phyloP scores from a whole-genome alignment of 1,140 invertebrate species.

The Papilio polytes region DNA sequence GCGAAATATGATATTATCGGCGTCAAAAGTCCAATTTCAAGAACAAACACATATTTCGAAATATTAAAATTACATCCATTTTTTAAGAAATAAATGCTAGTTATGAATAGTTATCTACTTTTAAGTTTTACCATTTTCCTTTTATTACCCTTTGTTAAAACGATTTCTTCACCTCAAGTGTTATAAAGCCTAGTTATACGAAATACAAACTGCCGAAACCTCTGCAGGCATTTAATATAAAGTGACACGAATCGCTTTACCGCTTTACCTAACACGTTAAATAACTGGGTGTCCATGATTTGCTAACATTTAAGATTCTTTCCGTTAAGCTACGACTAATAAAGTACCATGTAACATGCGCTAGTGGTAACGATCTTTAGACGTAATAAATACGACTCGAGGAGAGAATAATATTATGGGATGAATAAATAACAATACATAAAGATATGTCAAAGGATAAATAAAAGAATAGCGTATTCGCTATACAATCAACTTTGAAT shows the following conservation, averaged over 20 bases:
- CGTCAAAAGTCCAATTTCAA: too few species aligned
- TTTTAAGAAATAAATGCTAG: neutral
- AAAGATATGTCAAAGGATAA: neutral
- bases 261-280: slow-evolving; percentile 27
- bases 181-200: neutral
- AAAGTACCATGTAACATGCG: neutral
- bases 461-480: neutral
- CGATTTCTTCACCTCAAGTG: neutral
- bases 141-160: neutral
- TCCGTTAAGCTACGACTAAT: neutral
- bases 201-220: slow-evolving; percentile 31
- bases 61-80: too few species aligned
- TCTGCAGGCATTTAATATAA: slow-evolving; percentile 29
- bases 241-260: slow-evolving; percentile 33
- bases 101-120: neutral
- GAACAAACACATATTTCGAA: too few species aligned
- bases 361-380: neutral
- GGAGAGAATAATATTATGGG: neutral
- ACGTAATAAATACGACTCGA: neutral
- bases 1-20: too few species aligned
- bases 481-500: neutral
- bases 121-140: neutral
- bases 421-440: neutral
- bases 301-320: neutral
- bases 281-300: slow-evolving; percentile 11